Base-by-base conservation (phyloP, 23 tunicate genomes). In the Diplosoma virens region DNA sequence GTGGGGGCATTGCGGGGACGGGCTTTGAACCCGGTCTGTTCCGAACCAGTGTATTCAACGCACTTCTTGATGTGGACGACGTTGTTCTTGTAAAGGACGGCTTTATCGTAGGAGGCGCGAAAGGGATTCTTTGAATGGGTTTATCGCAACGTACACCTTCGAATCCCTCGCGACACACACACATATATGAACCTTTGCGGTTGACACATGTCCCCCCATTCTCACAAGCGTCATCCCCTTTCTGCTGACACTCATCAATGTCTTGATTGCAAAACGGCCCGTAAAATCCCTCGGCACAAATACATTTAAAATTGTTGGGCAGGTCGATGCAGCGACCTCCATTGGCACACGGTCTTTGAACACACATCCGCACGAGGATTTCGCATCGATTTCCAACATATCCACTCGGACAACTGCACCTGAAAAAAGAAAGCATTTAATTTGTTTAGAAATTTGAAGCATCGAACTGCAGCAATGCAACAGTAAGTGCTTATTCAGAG, bases 321-420 rank as follows among this genome's bases (percentile, higher is more conserved):
- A 89, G n/a, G 45, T 89, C 79, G 48, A 37, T 37, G 60, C 96
- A 89, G 23, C 56, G 35, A 3, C 96, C 96, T 6, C 96, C 96
- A 81, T 89, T 89, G 3, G 96, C 96, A 37, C 96, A 89, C 7
- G 96, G 96, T 22, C 83, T 61, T 11, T 72, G 70, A 34, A 82
- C 67, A 70, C 96, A 89, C 78, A 83, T 86, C 32, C 70, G 58
- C 31, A 89, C 81, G 22, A 33, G 66, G 27, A 58, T 76, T 37
- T 89, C 84, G 48, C 96, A 89, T 0, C 54, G 58, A 3, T 31
- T 28, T 31, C 96, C 96, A 56, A 66, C 78, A 71, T 28, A 89
- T 0, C 96, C 96, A 11, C 67, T 59, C 9, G 86, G 83, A 70
- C 96, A 89, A 0, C 61, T 26, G 23, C 96, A 89, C 45, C 95